Evolutionary conservation across 2,113 vertebrate genomes (phyloP), one percentile per base, ranked within the genome.

Genomic region (Cyprinodon brontotheroides): DNA sequence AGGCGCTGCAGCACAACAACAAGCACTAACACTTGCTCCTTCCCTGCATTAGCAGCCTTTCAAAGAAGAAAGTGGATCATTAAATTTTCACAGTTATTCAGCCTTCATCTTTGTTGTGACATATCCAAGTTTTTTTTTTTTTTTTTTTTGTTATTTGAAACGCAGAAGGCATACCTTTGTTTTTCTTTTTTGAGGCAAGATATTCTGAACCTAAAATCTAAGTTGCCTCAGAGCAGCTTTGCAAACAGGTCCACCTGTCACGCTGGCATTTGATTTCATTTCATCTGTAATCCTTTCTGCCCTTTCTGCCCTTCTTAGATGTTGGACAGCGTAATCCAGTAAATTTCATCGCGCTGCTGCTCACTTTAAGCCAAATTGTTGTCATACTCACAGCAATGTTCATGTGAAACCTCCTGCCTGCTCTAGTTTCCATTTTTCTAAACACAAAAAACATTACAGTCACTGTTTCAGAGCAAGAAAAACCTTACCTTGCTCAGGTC

Each of bases 21-120:
- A 37, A 66, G 65, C 2, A 36, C 29, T 7, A 61, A 75, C 68
- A 43, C 12, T 1, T 3, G 61, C 60, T 77, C 53, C 73, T 14
- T 41, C 81, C 61, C 68, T 14, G 41, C 77, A 82, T 85, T 81
- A 82, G 70, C 76, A 72, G 65, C 79, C 66, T 71, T 74, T 83
- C 81, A 81, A 80, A 75, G 20, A 81, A 78, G 39, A 79, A 70
- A 80, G 71, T 48, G 63, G 47, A 61, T 81, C 79, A 84, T 88
- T 81, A 81, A 29, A 66, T 67, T 84, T 88, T 87, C 81, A 80
- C 82, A 82, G 68, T 47, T 69, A 43, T 48, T 80, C 65, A 79
- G 80, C 80, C 85, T 89, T 86, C 61, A 73, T 83, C 81, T 87
- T 75, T 37, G 65, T 4, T 7, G 43, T 70, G 67, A 79, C 74